These are phyloP conservation scores for Lymantria monacha DNA, from an alignment of 2,888 invertebrate species.

Conservation along the genomic window DNA sequence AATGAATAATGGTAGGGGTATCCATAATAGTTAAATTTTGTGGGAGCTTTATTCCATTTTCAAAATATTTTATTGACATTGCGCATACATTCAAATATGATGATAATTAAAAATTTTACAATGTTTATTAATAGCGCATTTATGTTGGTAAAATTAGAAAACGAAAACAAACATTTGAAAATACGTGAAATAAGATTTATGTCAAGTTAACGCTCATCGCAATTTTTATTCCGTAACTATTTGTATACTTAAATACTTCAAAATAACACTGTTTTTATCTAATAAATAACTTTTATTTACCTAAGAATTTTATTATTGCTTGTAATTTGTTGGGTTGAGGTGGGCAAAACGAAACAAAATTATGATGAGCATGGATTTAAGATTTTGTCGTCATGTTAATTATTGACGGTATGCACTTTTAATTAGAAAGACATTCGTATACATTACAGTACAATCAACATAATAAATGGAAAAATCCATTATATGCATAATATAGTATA, in stretches of 20 bases:
- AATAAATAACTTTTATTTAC: slow-evolving; percentile 27
- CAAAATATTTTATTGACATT: neutral
- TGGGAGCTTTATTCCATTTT: slow-evolving; percentile 79
- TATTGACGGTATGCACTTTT: slow-evolving; percentile 50
- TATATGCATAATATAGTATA: no score
- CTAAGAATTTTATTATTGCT: slow-evolving; percentile 46
- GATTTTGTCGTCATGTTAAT: slow-evolving; percentile 38
- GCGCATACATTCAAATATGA: no score
- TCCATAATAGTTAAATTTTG: slow-evolving; percentile 51
- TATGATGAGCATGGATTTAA: slow-evolving; percentile 69
- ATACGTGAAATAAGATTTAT: slow-evolving; percentile 75
- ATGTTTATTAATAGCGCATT: slow-evolving; percentile 39
- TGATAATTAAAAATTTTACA: neutral
- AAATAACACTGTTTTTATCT: slow-evolving; percentile 27
- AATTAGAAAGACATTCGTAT: slow-evolving; percentile 53
- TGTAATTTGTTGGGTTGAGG: slow-evolving; percentile 28
- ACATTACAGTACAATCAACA: slow-evolving; percentile 41
- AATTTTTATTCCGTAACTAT: slow-evolving; percentile 41
- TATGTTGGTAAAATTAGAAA: slow-evolving; percentile 5
- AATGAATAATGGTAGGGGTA: slow-evolving; percentile 52
- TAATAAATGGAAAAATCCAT: slow-evolving; percentile 9
- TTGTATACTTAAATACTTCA: slow-evolving; percentile 36
- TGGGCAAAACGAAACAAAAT: slow-evolving; percentile 42
- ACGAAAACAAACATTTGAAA: slow-evolving; percentile 74
- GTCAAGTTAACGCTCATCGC: slow-evolving; percentile 68